phyloP scores from a whole-genome alignment of 1,140 invertebrate species.

The Drosophila eugracilis region DNA sequence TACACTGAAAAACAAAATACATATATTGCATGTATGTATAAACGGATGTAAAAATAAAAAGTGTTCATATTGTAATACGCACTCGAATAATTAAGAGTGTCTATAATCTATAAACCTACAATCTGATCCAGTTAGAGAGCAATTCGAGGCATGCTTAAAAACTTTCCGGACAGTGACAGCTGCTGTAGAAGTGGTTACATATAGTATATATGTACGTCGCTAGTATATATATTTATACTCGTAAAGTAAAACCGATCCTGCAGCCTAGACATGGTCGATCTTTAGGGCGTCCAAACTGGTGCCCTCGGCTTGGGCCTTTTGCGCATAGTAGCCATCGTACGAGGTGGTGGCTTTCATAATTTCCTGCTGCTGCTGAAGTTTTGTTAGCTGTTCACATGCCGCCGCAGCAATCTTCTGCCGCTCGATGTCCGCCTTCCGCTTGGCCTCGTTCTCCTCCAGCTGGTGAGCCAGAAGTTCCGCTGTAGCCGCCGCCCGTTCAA shows the following conservation, averaged over 20 bases:
- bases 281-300: constrained; percentile 65
- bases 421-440: constrained; percentile 75
- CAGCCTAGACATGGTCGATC: constrained; percentile 66
- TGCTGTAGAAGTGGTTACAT: constrained; percentile 34
- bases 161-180: constrained; percentile 27
- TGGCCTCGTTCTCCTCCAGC: constrained; percentile 73
- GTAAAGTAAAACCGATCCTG: constrained; percentile 7
- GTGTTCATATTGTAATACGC: constrained; percentile 36
- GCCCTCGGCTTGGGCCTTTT: constrained; percentile 71
- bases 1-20: constrained; percentile 37
- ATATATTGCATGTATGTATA: constrained; percentile 47
- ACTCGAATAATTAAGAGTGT: constrained; percentile 29
- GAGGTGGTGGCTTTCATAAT: constrained; percentile 72
- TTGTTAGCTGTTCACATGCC: constrained; percentile 71
- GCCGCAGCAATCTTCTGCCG: constrained; percentile 73
- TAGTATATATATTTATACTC: constrained; percentile 2
- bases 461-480: constrained; percentile 74
- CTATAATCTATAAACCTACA: constrained; percentile 19
- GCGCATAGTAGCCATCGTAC: constrained; percentile 71
- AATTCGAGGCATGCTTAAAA: constrained; percentile 35
- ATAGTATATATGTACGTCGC: constrained; percentile 10
- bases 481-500: constrained; percentile 66
- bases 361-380: constrained; percentile 70
- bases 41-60: constrained; percentile 29
- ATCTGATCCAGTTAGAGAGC: constrained; percentile 48